Evolutionary conservation across 2,113 vertebrate species (phyloP), one percentile per base, ranked within the genome.

Genomic region (Fulica atra): DNA sequence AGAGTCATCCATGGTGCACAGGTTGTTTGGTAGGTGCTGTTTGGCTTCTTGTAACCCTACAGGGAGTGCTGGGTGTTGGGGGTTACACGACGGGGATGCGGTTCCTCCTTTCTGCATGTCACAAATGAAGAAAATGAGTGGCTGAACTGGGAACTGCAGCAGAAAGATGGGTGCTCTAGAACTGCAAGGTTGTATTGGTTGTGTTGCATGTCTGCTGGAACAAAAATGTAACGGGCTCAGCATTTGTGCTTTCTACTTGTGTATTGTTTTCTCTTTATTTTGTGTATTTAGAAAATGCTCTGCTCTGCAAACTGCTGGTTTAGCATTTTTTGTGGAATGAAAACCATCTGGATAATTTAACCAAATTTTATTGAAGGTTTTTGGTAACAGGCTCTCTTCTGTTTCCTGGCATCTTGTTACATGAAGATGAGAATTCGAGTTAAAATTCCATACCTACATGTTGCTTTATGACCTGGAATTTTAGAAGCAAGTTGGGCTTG

Each of bases 241-340:
- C 96, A 61, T 87, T 97, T 92, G 74, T 70, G n/a, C 86, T 95
- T 94, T 96, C 73, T 78, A 92, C 81, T 97, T 97, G 93, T 96
- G 92, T 59, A 90, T 97, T 97, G 96, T 95, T 92, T 93, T 94
- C 79, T 82, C 86, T 88, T 96, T 91, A 97, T 95, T 97, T 97
- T 95, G 91, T 95, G 89, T 95, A 91, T 97, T 97, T 97, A 86
- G 95, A 95, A 93, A 97, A 96, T 54, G 89, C 82, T 86, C 13
- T 92, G 86, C 81, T 64, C 85, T 81, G 92, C 95, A 95, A 97
- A 95, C 80, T 93, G 96, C 94, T 96, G 79, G 59, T 81, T 93
- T 93, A 65, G 92, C 94, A 48, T 93, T 95, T 97, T 95, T 93
- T 92, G 60, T 95, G 93, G 96, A 98, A 97, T 95, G 94, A 92